A percentile compares a stretch with the other conserved stretches of the same genome.
Evolutionary conservation across 2,113 vertebrate species (phyloP).

Genomic region (Zosterops japonicus): DNA sequence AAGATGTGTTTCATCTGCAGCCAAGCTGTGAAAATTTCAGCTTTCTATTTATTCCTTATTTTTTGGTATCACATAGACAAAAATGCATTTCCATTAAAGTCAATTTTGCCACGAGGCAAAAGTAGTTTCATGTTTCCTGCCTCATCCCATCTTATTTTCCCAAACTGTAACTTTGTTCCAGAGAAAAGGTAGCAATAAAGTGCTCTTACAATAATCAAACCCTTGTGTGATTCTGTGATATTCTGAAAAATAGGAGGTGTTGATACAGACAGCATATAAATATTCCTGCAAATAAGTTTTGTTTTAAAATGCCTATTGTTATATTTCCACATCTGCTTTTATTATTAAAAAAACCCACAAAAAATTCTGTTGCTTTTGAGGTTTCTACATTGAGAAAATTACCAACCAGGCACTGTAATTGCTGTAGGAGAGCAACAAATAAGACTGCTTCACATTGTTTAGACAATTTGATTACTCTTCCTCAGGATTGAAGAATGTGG

Average conservation of each 20-base stretch:
- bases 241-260: constrained; percentile 32
- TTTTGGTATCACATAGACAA: neutral
- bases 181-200: neutral
- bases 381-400: constrained; percentile 49
- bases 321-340: constrained; percentile 9
- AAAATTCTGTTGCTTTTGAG: constrained; percentile 6
- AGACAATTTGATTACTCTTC: constrained; percentile 60
- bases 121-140: neutral
- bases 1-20: constrained; percentile 19
- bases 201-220: neutral
- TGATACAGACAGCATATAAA: neutral
- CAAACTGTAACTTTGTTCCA: constrained; percentile 3
- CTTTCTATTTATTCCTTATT: constrained; percentile 9
- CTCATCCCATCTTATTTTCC: neutral
- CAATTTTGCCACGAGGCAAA: constrained; percentile 1
- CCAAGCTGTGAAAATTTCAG: neutral
- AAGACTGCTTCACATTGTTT: constrained; percentile 53
- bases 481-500: constrained; percentile 55
- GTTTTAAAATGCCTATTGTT: constrained; percentile 22
- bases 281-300: neutral
- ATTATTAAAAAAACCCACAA: neutral
- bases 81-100: constrained; percentile 17
- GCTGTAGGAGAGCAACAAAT: constrained; percentile 40
- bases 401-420: constrained; percentile 44
- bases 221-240: neutral